These are phyloP conservation scores for Atherinomorus stipes DNA, from an alignment of 2,113 vertebrate genomes.

Conservation along the genomic window DNA sequence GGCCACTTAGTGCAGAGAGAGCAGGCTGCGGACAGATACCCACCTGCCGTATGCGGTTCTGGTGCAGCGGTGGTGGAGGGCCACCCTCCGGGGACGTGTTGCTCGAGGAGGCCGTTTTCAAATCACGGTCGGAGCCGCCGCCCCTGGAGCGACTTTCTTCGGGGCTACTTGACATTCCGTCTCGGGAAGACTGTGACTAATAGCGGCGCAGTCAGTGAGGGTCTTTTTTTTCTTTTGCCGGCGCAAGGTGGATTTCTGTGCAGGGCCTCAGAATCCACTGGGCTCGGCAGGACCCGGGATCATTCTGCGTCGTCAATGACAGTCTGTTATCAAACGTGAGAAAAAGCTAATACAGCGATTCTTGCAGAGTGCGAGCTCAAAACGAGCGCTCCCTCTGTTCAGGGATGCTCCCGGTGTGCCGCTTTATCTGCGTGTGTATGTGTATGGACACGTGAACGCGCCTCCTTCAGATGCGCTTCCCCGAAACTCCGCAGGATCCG, in stretches of 20 bases:
- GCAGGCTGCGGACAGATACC: constrained; percentile 61
- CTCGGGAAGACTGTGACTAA: constrained; percentile 41
- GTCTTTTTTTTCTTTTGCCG: constrained; percentile 30
- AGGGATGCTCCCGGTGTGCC: constrained; percentile 63
- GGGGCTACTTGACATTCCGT: constrained; percentile 76
- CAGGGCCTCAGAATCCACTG: constrained; percentile 60
- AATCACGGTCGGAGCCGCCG: constrained; percentile 77
- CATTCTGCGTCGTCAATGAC: constrained; percentile 56
- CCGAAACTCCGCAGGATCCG: constrained; percentile 78
- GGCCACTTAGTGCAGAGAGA: constrained; percentile 35
- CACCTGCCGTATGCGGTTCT: constrained; percentile 84
- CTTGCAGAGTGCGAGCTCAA: constrained; percentile 31
- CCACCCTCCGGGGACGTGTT: constrained; percentile 79
- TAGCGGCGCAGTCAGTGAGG: constrained; percentile 36
- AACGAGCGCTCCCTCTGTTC: constrained; percentile 40
- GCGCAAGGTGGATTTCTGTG: constrained; percentile 52
- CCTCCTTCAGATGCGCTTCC: constrained; percentile 70
- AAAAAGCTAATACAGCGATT: constrained; percentile 1
- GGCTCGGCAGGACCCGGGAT: constrained; percentile 36
- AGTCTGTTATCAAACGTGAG: constrained; percentile 20
- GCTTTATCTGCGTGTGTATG: constrained; percentile 33
- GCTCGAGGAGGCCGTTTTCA: constrained; percentile 81
- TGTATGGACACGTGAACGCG: constrained; percentile 66
- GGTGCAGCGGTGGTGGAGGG: constrained; percentile 75
- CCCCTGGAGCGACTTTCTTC: constrained; percentile 77